Conservation (phyloP, 2,797 vertebrate species). For the Xiphorhynchus erythropygius region DNA sequence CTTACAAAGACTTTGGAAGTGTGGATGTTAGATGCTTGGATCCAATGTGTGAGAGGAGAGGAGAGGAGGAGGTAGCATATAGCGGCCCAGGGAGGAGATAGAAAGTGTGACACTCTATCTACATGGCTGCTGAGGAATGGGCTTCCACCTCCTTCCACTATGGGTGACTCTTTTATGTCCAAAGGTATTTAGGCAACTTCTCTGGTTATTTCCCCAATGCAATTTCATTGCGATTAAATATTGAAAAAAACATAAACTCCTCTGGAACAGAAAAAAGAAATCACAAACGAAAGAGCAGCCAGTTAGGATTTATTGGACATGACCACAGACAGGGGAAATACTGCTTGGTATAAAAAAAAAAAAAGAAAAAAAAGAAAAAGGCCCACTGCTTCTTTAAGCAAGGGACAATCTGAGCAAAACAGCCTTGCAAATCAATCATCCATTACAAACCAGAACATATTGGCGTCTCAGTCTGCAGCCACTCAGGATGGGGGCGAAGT, state of each 20-base stretch:
- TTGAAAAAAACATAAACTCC: neutral
- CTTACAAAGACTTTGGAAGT: fast-evolving
- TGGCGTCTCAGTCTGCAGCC: conserved; percentile 44
- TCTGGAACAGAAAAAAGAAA: neutral
- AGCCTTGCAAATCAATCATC: conserved; percentile 63
- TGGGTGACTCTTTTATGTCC: neutral
- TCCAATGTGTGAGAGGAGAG: neutral
- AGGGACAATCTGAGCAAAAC: conserved; percentile 38
- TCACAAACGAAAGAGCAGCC: neutral
- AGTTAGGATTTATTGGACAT: neutral
- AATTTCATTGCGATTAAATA: neutral
- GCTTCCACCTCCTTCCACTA: neutral
- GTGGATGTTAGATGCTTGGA: neutral
- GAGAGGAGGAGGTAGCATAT: neutral
- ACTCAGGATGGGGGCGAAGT: conserved; percentile 34
- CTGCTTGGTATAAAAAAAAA: neutral
- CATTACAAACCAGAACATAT: conserved; percentile 59
- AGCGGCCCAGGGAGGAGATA: fast-evolving
- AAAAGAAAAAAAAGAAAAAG: neutral
- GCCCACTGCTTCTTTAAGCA: neutral
- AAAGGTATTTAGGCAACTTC: neutral
- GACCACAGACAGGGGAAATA: neutral
- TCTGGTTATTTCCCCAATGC: neutral
- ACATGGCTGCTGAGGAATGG: neutral
- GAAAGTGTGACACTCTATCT: neutral